Base-by-base conservation (phyloP, 2,113 vertebrate species). In the Corythornis madagascariensis region DNA sequence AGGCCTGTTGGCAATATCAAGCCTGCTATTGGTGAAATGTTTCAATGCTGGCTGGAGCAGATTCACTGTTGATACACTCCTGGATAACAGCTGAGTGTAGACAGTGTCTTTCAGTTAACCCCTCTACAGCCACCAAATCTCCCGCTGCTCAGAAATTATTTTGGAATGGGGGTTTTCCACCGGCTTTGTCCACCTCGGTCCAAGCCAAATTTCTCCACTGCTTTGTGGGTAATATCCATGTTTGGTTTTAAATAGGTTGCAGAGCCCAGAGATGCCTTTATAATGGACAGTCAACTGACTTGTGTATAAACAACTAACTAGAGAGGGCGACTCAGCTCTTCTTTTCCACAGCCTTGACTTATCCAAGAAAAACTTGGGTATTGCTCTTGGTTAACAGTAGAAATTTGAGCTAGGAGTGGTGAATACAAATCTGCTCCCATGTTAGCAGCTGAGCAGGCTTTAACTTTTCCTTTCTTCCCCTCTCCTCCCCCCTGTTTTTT, bases 391-490 rank as follows among this genome's bases (percentile, higher is more conserved):
- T 80, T 70, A 63, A 74, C 31, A 63, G 52, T 38, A 29, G 33
- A 85, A 64, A 74, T 29, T 52, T 0, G 6, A 70, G 42, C 28
- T 82, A 18, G 8, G 33, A 84, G 33, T 19, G 38, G 13, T 0
- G 1, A 40, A 87, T 13, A 61, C 18, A 72, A 88, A 83, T 48
- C 66, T 82, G 14, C 33, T 94, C 50, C 31, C 5, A 0, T 22
- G 7, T 83, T 28, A 89, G 78, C 86, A 79, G 94, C 84, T 87
- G 65, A 75, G 18, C 35, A 88, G 42, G 28, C 59, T 89, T 93
- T 88, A 87, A 77, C 43, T 96, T 93, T 93, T 91, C 76, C 33
- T 94, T 96, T 92, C 77, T 79, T 74, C 38, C 29, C 21, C 22
- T n/a, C 33, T 57, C 28, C 63, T 31, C 56, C 69, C 33, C 40